Evolutionary conservation across 2,113 vertebrate genomes (phyloP).

Genomic region (Eclectus roratus): DNA sequence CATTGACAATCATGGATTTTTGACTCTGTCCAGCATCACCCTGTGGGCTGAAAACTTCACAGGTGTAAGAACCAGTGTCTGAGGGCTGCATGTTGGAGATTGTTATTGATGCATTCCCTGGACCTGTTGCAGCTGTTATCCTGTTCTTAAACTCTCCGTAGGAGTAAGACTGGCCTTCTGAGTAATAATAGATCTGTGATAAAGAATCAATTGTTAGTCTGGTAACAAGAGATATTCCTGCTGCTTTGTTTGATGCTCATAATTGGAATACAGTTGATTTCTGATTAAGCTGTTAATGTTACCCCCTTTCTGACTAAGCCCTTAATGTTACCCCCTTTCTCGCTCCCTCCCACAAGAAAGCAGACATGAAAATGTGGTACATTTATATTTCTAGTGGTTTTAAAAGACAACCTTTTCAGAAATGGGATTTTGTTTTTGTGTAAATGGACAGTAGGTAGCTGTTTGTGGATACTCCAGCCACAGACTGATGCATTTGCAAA

Average conservation of each 20-base stretch:
- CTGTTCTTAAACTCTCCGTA: conserved; percentile 70
- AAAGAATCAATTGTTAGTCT: conserved; percentile 50
- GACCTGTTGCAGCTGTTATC: conserved; percentile 64
- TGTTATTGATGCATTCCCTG: conserved; percentile 80
- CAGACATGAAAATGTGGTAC: background rate
- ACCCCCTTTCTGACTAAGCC: background rate
- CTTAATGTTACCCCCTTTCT: background rate
- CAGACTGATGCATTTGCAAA: background rate
- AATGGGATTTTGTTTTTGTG: background rate
- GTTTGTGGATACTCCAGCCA: background rate
- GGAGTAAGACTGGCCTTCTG: conserved; percentile 40
- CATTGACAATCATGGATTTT: conserved; percentile 72
- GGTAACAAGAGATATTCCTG: background rate
- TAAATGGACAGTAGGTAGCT: background rate
- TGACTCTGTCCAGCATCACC: conserved; percentile 68
- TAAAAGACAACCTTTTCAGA: background rate
- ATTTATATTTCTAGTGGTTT: background rate
- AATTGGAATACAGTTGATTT: background rate
- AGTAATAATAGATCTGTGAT: conserved; percentile 75
- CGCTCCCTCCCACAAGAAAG: background rate
- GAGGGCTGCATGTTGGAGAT: conserved; percentile 79
- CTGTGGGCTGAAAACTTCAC: conserved; percentile 81
- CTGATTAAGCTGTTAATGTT: background rate
- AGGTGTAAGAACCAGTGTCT: conserved; percentile 82
- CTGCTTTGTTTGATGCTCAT: background rate